Conservation (phyloP, 2,113 vertebrate genomes). For the Corythornis madagascariensis region DNA sequence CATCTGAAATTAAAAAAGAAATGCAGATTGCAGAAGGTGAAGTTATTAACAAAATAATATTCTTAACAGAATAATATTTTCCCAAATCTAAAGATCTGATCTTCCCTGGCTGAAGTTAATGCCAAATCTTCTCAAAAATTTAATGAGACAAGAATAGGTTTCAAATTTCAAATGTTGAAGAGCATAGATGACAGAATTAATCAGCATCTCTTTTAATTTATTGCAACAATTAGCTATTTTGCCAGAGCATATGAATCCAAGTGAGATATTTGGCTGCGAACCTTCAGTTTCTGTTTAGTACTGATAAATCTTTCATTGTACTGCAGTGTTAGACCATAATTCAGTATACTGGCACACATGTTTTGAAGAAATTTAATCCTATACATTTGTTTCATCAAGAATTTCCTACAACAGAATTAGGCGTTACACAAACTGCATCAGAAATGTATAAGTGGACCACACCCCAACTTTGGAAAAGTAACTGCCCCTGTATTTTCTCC, state of each 20-base stretch:
- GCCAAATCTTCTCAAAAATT: neutral
- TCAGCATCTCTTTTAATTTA: slow-evolving; percentile 2
- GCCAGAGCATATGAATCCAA: slow-evolving; percentile 18
- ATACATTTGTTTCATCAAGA: neutral
- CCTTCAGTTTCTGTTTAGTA: neutral
- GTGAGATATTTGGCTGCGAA: neutral
- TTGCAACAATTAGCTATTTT: slow-evolving; percentile 43
- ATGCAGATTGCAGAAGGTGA: neutral
- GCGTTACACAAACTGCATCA: neutral
- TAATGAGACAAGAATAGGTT: neutral
- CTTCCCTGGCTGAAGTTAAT: neutral
- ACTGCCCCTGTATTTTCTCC: neutral
- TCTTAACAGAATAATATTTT: neutral
- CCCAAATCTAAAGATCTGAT: neutral
- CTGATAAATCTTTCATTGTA: neutral
- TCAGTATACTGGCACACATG: neutral
- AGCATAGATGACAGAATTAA: slow-evolving; percentile 27
- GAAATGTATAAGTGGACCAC: neutral
- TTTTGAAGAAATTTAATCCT: neutral
- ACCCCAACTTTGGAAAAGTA: neutral
- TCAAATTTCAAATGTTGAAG: slow-evolving; percentile 37
- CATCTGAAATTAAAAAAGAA: neutral
- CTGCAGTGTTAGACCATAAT: neutral
- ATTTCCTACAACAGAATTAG: neutral
- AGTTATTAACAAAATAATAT: neutral